phyloP scores from a whole-genome alignment of 2,797 vertebrate genomes.

The Anableps anableps region DNA sequence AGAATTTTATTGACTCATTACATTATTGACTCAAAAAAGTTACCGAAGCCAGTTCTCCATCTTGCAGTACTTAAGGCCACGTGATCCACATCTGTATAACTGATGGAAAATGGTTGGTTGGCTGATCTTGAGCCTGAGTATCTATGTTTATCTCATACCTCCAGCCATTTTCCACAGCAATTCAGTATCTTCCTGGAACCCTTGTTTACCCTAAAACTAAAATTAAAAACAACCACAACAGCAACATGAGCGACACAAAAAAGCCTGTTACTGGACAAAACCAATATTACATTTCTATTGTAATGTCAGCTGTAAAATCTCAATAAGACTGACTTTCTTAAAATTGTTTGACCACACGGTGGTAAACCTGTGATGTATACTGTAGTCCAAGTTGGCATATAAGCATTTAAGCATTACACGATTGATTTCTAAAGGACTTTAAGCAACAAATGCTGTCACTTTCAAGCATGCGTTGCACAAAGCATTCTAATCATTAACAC shows the following conservation, averaged over 20 bases:
- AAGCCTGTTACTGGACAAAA: background rate
- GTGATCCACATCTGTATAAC: background rate
- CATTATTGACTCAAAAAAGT: background rate
- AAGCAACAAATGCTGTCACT: conserved; percentile 46
- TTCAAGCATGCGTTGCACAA: conserved; percentile 54
- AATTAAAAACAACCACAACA: background rate
- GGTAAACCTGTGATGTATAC: background rate
- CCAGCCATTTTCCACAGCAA: conserved; percentile 47
- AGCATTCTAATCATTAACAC: conserved; percentile 66
- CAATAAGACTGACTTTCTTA: background rate
- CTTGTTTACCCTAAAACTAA: conserved; percentile 25
- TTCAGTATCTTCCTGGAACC: conserved; percentile 3
- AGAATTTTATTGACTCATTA: no score
- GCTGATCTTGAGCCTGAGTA: background rate
- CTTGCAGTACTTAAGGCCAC: background rate
- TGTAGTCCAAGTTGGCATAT: background rate
- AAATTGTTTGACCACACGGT: background rate
- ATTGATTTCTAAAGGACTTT: background rate
- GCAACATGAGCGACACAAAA: background rate
- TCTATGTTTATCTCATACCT: conserved; percentile 12
- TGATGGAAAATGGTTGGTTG: background rate
- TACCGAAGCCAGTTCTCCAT: background rate
- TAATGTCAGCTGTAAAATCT: background rate
- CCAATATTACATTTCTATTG: background rate
- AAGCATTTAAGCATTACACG: background rate